phyloP scores from a whole-genome alignment of 2,888 invertebrate species.

The Hirtodrosophila trivittata region DNA sequence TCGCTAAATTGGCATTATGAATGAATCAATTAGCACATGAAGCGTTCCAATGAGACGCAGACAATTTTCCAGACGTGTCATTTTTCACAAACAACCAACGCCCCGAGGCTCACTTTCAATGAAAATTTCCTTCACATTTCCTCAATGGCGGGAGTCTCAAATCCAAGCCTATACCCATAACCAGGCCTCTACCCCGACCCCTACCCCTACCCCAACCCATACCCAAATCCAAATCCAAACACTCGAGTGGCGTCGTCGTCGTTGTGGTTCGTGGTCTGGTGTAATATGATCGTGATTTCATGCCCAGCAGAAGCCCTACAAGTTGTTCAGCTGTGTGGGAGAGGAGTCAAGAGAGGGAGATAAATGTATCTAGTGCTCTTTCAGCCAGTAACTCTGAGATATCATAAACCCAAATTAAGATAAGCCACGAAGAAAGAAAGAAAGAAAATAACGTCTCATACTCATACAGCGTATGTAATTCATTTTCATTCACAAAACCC shows the following conservation, averaged over 20 bases:
- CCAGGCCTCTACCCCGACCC: not conserved
- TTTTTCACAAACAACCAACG: conserved; percentile 70
- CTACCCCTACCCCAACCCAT: conserved; percentile 5
- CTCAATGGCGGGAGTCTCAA: conserved; percentile 56
- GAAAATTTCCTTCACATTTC: conserved; percentile 60
- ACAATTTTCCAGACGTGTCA: conserved; percentile 63
- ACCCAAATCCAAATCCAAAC: conserved; percentile 49
- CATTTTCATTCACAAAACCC: conserved; percentile 67
- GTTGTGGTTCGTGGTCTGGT: conserved; percentile 55
- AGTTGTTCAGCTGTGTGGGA: conserved; percentile 38
- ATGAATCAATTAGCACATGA: conserved; percentile 52
- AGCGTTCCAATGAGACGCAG: conserved; percentile 19
- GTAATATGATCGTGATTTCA: conserved; percentile 72
- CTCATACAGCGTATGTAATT: conserved; percentile 21
- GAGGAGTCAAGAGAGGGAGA: conserved; percentile 43
- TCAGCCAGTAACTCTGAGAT: conserved; percentile 52
- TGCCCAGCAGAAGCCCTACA: conserved; percentile 67
- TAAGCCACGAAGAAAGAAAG: conserved; percentile 62
- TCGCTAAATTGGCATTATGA: conserved; percentile 37
- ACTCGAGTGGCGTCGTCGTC: conserved; percentile 49
- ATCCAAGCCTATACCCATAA: not conserved
- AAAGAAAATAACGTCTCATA: conserved; percentile 38
- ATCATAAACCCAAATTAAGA: conserved; percentile 74
- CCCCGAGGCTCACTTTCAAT: conserved; percentile 61
- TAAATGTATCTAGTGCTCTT: conserved; percentile 25